Base-by-base conservation (phyloP, 2,888 invertebrate species). In the Eupithecia subumbrata region DNA sequence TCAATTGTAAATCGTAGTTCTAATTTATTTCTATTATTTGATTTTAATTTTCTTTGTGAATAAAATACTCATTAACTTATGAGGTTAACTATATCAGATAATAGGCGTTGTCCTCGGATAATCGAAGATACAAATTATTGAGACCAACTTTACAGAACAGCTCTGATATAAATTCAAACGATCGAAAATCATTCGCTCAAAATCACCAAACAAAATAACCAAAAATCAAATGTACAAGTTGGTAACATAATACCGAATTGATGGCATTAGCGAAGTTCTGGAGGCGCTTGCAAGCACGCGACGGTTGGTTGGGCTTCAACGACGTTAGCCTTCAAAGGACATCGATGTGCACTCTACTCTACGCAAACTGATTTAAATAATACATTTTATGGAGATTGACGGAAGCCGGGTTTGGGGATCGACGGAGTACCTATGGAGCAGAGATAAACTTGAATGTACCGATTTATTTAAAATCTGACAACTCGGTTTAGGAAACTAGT, bases 351-450 rank as follows among this genome's bases (percentile, higher is more conserved):
- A 76, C 71, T 79, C n/a, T 52, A 52, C 52, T 48, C 48, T 56
- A 56, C 82, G 75, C 79, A 82, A 80, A 84, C 82, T 79, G 81
- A 82, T 83, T 87, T 86, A 83, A 85, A 87, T 87, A 88, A 88
- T 83, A 87, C 82, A 80, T 82, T 79, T 80, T 82, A 80, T 79
- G 76, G 74, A 78, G 75, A 78, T 75, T 75, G 67, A n/a, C 56
- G 70, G 72, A 60, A 69, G 75, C 12, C 4, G 43, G 7, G 67
- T 37, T 66, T 66, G n/a, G 18, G 16, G 64, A 64, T 34, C 64
- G 30, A 64, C 34, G 2, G 30, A 18, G 64, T 60, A 37, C 37
- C 37, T 37, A 25, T 56, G 4, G 22, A 22, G 56, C 4, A 2
- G 11, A 56, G 8, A 22, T n/a, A 52, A 52, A 52, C 8, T 56